A percentile compares a stretch with the other conserved stretches of the same genome.
Conservation (phyloP, 92 coral and sea anemone species). For the Parazoanthus swiftii region DNA sequence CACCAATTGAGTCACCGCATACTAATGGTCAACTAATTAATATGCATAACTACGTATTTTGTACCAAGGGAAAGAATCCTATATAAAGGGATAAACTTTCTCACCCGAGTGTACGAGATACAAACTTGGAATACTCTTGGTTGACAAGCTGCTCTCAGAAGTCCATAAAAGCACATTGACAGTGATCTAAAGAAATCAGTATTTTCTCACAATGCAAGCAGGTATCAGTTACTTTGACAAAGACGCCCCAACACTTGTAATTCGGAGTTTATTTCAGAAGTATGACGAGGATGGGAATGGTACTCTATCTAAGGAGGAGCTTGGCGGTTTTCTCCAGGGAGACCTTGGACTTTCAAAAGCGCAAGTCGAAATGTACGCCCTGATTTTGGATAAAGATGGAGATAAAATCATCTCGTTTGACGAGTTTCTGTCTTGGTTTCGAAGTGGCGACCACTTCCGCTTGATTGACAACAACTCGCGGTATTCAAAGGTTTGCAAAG, state of each 20-base stretch:
- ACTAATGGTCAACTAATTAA: neutral
- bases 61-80: neutral
- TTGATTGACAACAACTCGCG: slow-evolving; percentile 12
- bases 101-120: neutral
- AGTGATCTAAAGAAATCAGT: too few relatives aligned
- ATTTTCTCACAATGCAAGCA: slow-evolving; percentile 62
- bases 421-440: slow-evolving; percentile 29
- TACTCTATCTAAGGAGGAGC: slow-evolving; percentile 56
- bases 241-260: slow-evolving; percentile 58
- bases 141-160: neutral
- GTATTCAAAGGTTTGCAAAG: slow-evolving; percentile 48
- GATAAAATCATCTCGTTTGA: slow-evolving; percentile 24
- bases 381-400: slow-evolving; percentile 33
- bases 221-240: slow-evolving; percentile 66
- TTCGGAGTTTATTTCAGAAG: slow-evolving; percentile 70
- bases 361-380: neutral
- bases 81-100: neutral
- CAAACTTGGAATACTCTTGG: neutral
- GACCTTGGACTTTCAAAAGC: slow-evolving; percentile 64
- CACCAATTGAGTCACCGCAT: neutral
- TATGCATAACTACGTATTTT: too few relatives aligned
- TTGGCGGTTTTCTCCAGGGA: slow-evolving; percentile 55
- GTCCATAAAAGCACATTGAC: neutral
- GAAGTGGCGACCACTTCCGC: slow-evolving; percentile 21
- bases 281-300: slow-evolving; percentile 69